A percentile compares a stretch with the other conserved stretches of the same genome.
Conservation (phyloP, 2,888 invertebrate species). For the Onthophagus sagittarius region DNA sequence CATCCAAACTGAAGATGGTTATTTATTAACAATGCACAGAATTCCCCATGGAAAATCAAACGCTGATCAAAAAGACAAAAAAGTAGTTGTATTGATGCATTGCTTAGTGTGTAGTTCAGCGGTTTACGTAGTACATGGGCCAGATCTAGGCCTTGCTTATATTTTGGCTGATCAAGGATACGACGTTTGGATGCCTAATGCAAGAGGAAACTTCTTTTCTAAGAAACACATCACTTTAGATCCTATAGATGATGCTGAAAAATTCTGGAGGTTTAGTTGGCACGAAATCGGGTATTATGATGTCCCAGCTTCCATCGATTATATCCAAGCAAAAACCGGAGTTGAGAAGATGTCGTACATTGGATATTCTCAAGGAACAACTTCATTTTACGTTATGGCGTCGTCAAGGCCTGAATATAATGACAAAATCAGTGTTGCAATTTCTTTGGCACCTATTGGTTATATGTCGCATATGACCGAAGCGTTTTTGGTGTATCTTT, state of each 20-base stretch:
- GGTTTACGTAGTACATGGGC: conserved; percentile 71
- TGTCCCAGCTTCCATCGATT: conserved; percentile 71
- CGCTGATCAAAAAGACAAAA: conserved; percentile 33
- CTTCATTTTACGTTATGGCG: conserved; percentile 59
- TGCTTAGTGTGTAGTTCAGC: conserved; percentile 71
- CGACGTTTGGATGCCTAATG: conserved; percentile 81
- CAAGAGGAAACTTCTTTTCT: conserved; percentile 69
- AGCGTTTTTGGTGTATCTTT: conserved; percentile 47
- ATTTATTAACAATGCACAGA: conserved; percentile 71
- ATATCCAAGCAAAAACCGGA: conserved; percentile 55
- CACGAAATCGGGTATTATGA: conserved; percentile 75
- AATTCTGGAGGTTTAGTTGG: conserved; percentile 65
- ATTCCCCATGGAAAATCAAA: conserved; percentile 54
- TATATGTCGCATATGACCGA: conserved; percentile 52
- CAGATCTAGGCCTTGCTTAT: conserved; percentile 56
- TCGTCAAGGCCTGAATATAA: conserved; percentile 59
- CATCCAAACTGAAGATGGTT: conserved; percentile 70
- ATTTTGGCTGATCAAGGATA: conserved; percentile 64
- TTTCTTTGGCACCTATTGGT: conserved; percentile 60
- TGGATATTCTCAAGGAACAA: conserved; percentile 67
- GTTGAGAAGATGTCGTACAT: conserved; percentile 60
- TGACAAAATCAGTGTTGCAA: conserved; percentile 56
- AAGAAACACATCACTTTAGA: conserved; percentile 53
- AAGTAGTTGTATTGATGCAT: conserved; percentile 63
- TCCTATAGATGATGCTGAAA: conserved; percentile 42